Conservation (phyloP, 1,140 invertebrate genomes). For the Stegodyphus mimosarum region DNA sequence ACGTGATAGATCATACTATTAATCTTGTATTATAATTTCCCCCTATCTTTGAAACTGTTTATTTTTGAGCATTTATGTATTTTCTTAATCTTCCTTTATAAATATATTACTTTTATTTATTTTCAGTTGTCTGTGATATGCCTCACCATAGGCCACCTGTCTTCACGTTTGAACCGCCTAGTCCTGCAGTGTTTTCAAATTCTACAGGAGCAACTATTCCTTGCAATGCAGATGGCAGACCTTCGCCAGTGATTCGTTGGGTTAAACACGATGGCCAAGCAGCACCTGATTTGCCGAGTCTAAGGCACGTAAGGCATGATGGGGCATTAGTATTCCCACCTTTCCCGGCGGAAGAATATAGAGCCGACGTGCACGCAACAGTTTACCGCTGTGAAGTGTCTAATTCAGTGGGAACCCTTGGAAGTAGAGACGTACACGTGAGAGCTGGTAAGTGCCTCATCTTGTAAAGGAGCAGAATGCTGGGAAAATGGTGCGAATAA, state of each 20-base stretch:
- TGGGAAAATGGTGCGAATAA: neutral
- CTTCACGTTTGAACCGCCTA: constrained; percentile 78
- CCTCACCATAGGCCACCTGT: constrained; percentile 21
- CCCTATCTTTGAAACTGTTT: too few relatives aligned
- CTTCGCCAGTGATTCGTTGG: constrained; percentile 91
- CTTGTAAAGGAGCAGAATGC: neutral
- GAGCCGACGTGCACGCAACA: constrained; percentile 73
- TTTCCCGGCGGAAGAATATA: constrained; percentile 66
- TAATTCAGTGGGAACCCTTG: constrained; percentile 88
- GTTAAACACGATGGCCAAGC: constrained; percentile 69
- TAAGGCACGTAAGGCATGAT: constrained; percentile 75
- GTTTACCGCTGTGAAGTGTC: constrained; percentile 86
- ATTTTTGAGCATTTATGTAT: too few relatives aligned
- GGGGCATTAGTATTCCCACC: constrained; percentile 68
- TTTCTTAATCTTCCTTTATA: too few relatives aligned
- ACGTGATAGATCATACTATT: too few relatives aligned
- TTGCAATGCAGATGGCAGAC: constrained; percentile 89
- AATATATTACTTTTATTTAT: neutral
- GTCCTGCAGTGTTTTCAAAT: constrained; percentile 92
- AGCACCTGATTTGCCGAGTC: constrained; percentile 71
- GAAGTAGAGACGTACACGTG: constrained; percentile 92
- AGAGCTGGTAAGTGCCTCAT: constrained; percentile 81
- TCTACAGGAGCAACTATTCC: constrained; percentile 91
- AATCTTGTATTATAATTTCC: too few relatives aligned
- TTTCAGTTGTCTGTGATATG: constrained; percentile 24